These are phyloP conservation scores for Chloroceryle inda DNA, from an alignment of 2,797 vertebrate genomes.

Conservation along the genomic window DNA sequence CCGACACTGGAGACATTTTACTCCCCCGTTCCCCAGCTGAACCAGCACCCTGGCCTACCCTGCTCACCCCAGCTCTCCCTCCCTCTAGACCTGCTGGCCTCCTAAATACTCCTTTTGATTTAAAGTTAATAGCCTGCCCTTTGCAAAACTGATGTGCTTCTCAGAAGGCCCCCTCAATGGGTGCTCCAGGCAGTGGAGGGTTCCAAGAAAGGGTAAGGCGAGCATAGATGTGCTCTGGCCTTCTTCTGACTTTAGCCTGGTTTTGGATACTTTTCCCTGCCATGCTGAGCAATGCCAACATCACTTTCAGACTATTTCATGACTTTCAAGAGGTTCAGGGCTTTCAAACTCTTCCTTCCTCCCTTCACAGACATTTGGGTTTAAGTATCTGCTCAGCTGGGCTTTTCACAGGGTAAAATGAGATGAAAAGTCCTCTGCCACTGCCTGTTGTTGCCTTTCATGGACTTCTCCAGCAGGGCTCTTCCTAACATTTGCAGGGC, in stretches of 20 bases:
- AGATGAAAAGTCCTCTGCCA: slow-evolving; percentile 15
- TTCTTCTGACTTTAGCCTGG: neutral
- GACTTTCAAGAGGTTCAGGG: neutral
- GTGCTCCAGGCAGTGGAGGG: neutral
- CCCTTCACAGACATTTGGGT: neutral
- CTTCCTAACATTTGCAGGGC: slow-evolving; percentile 43
- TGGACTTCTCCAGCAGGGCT: neutral
- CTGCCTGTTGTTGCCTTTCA: slow-evolving; percentile 51
- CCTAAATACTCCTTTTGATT: slow-evolving; percentile 42
- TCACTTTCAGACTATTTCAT: neutral
- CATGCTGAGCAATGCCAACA: neutral
- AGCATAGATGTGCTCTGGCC: neutral
- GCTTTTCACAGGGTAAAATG: neutral
- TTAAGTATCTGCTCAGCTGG: neutral
- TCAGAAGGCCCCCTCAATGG: neutral
- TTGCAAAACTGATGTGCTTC: neutral
- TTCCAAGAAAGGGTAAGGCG: neutral
- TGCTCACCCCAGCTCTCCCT: neutral
- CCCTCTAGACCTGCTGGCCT: neutral
- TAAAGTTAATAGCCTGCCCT: slow-evolving; percentile 17
- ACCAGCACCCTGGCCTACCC: neutral
- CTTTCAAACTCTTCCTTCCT: neutral
- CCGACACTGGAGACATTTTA: neutral
- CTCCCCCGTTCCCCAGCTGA: slow-evolving; percentile 3
- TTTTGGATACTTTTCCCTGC: neutral